Conservation (phyloP, 2,797 vertebrate genomes). For the Garrulus glandarius region DNA sequence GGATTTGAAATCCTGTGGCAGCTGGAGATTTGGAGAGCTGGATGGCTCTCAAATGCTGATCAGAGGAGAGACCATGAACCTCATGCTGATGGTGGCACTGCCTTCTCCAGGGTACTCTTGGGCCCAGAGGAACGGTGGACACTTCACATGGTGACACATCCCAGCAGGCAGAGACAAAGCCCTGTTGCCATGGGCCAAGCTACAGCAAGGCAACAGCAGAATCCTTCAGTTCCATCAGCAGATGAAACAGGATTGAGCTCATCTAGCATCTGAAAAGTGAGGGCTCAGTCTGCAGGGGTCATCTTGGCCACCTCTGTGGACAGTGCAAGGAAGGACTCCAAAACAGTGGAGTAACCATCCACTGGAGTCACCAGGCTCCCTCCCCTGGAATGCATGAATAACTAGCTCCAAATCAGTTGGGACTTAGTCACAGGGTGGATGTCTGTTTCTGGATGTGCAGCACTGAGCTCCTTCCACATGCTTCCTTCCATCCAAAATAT, state of each 20-base stretch:
- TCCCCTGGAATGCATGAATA: background rate
- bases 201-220: background rate
- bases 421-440: background rate
- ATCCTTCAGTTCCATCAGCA: background rate
- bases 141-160: background rate
- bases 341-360: background rate
- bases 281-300: background rate
- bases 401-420: background rate
- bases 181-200: background rate
- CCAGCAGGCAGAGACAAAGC: background rate
- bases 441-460: background rate
- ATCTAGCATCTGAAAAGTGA: background rate
- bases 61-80: background rate
- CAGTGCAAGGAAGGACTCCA: background rate
- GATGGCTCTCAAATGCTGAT: background rate
- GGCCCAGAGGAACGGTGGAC: rapidly evolving
- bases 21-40: background rate
- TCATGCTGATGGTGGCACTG: background rate
- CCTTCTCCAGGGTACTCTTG: background rate
- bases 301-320: background rate
- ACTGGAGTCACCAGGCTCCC: background rate
- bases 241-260: background rate
- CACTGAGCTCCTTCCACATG: background rate
- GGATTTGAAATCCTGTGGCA: background rate
- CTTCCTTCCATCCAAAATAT: background rate